Evolutionary conservation across 2,113 vertebrate genomes (phyloP), one percentile per base, ranked within the genome.

Genomic region (Tretioscincus oriximinensis): DNA sequence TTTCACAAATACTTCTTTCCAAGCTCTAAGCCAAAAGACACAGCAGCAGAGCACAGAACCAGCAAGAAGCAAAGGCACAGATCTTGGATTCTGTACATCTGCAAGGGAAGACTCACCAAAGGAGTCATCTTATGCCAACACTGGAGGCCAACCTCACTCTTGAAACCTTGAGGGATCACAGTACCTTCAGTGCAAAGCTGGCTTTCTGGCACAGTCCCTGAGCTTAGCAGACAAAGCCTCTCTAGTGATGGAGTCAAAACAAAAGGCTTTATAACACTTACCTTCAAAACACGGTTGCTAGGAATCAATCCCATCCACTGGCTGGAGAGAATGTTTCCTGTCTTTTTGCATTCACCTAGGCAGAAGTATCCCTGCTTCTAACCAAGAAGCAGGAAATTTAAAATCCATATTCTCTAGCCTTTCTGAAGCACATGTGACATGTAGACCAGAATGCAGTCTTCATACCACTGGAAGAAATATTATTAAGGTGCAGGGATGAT

Each of bases 1-100:
- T 94, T 94, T 93, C 90, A 82, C 89, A 90, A 93, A 91, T 88
- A 78, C 87, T 90, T 84, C 80, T 1, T 85, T 92, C 90, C 72
- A 82, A 81, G 85, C 90, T 92, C 84, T 16, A 83, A 90, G 90
- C 81, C 84, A 86, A 70, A 87, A 80, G 81, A 84, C 92, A 88
- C 63, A 64, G 63, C 67, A 0, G 66, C 3, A 84, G 90, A 87
- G 89, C 85, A 88, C 66, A 88, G 81, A 87, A 47, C 80, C 0
- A 4, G 81, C 11, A 0, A 78, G 81, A 12, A 31, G 86, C 76
- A 0, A 65, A 14, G 49, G 68, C 73, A 0, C 0, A 26, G 9
- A 24, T 0, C 28, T 10, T 0, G 71, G n/a, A 0, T 60, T 76
- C 68, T 7, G 29, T 5, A 1, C 11, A 73, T 11, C 49, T 0